Conservation (phyloP, 2,888 invertebrate genomes). For the Lathronympha strigana region DNA sequence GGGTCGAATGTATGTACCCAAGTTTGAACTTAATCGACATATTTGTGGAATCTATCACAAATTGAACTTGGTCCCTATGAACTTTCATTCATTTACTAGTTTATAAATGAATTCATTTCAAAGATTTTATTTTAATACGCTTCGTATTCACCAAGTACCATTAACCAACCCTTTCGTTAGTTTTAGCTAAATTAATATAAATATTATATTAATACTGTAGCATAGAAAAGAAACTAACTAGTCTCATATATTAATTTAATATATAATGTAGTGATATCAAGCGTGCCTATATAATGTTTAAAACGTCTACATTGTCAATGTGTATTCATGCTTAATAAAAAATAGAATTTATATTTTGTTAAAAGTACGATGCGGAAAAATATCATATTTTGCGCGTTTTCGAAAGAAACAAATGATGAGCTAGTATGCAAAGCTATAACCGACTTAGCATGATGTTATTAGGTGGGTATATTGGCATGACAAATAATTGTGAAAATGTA, state of each 20-base stretch:
- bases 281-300: constrained; percentile 76
- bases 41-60: constrained; percentile 37
- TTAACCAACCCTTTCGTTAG: constrained; percentile 60
- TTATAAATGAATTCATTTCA: constrained; percentile 54
- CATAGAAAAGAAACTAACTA: constrained; percentile 80
- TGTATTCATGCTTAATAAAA: constrained; percentile 13
- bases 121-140: constrained; percentile 70
- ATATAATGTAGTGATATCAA: constrained; percentile 77
- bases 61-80: constrained; percentile 51
- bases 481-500: no score
- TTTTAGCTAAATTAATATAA: constrained; percentile 58
- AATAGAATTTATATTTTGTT: not conserved
- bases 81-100: constrained; percentile 41
- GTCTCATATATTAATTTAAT: constrained; percentile 79
- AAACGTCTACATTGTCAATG: constrained; percentile 50
- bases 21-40: no score
- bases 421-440: not conserved
- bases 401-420: not conserved
- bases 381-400: not conserved
- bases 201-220: constrained; percentile 69
- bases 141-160: constrained; percentile 80
- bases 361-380: not conserved
- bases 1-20: no score
- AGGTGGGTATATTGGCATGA: no score
- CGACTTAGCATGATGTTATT: not conserved